These are phyloP conservation scores for Eumaeus atala DNA, from an alignment of 1,140 invertebrate species.

Conservation along the genomic window DNA sequence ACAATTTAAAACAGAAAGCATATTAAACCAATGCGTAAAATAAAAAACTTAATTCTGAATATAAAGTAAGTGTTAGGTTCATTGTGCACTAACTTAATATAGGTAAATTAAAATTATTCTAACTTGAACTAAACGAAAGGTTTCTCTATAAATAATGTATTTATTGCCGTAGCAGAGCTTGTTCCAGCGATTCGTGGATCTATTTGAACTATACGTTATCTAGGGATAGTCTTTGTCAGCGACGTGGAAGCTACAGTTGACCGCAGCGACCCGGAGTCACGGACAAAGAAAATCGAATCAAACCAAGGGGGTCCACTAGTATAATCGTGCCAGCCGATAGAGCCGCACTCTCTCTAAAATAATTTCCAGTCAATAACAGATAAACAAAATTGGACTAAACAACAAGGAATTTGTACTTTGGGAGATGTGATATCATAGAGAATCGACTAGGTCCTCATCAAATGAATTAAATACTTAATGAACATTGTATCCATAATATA, in stretches of 20 bases:
- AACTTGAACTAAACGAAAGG: constrained; percentile 59
- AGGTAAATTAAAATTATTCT: constrained; percentile 61
- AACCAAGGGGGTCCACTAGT: constrained; percentile 25
- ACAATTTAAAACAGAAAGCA: constrained; percentile 31
- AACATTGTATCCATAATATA: constrained; percentile 73
- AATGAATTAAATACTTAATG: constrained; percentile 73
- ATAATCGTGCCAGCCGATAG: constrained; percentile 25
- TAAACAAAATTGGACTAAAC: constrained; percentile 76
- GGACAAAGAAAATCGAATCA: constrained; percentile 26
- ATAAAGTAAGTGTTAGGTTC: constrained; percentile 52
- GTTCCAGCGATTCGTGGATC: constrained; percentile 22
- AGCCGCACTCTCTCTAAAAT: constrained; percentile 56
- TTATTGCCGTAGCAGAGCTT: constrained; percentile 12
- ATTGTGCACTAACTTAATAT: constrained; percentile 63
- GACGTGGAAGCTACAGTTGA: constrained; percentile 22
- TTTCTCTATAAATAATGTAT: constrained; percentile 57
- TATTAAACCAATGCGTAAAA: constrained; percentile 33
- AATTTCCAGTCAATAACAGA: constrained; percentile 72
- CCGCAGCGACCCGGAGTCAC: constrained; percentile 15
- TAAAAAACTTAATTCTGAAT: constrained; percentile 33
- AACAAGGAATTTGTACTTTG: constrained; percentile 77
- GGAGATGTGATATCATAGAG: constrained; percentile 74
- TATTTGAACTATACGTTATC: constrained; percentile 38
- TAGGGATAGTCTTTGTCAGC: constrained; percentile 31
- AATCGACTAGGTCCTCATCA: constrained; percentile 75